A percentile compares a stretch with the other conserved stretches of the same genome.
These are phyloP conservation scores for Pedionomus torquatus DNA, from an alignment of 2,113 vertebrate species.

Conservation along the genomic window DNA sequence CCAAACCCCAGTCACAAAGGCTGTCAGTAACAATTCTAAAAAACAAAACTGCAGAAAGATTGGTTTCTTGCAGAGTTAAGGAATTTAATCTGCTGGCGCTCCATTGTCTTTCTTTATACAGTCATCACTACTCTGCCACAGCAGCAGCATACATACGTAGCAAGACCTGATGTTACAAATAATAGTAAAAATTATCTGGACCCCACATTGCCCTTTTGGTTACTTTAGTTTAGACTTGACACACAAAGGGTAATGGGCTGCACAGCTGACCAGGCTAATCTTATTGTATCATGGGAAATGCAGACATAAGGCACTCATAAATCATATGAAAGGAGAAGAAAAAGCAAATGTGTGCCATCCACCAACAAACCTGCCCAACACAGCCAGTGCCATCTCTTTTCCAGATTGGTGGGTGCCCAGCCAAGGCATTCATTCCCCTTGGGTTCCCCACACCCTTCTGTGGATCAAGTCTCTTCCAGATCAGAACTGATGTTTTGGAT, in stretches of 20 bases:
- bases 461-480: neutral
- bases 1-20: neutral
- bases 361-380: neutral
- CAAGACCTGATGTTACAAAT: neutral
- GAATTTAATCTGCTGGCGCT: neutral
- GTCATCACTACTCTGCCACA: neutral
- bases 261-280: neutral
- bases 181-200: neutral
- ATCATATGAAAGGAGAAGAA: neutral
- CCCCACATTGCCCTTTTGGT: neutral
- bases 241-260: neutral
- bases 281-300: neutral
- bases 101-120: neutral
- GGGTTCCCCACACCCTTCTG: neutral
- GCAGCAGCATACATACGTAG: neutral
- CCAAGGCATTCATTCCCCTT: neutral
- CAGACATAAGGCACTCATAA: neutral
- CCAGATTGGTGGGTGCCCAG: neutral
- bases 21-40: neutral
- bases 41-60: neutral
- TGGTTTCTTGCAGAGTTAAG: neutral
- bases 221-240: neutral
- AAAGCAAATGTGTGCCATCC: rapidly evolving
- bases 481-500: neutral
- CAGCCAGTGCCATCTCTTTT: neutral